Percentiles rank a stretch among this genome's conserved stretches.
Evolutionary conservation across 1,140 invertebrate species (phyloP).

Genomic region (Piezodorus guildinii): DNA sequence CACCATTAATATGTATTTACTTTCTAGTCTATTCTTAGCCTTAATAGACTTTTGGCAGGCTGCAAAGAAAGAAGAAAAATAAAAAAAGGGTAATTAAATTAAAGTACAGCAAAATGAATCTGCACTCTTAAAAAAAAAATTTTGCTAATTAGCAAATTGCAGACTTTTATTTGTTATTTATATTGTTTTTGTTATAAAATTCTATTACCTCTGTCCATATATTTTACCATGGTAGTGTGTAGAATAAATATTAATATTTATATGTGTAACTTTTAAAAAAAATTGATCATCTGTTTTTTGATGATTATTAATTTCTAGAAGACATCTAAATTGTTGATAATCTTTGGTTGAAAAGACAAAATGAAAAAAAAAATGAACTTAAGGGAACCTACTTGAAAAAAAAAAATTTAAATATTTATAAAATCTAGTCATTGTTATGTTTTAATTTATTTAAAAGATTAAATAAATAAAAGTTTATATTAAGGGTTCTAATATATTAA

Average conservation of each 20-base stretch:
- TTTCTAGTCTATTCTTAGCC: slow-evolving; percentile 10
- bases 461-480: no score
- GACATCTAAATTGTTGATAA: background rate
- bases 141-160: background rate
- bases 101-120: background rate
- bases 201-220: slow-evolving; percentile 13
- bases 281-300: background rate
- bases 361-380: background rate
- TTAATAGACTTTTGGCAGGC: slow-evolving; percentile 8
- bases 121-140: background rate
- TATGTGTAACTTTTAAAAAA: background rate
- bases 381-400: background rate
- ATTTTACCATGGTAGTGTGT: slow-evolving; percentile 1
- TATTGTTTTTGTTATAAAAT: slow-evolving; percentile 5
- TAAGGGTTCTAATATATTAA: no score
- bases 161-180: slow-evolving; percentile 12
- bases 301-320: background rate
- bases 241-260: background rate
- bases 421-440: slow-evolving; percentile 12
- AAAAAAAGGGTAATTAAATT: background rate
- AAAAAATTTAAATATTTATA: slow-evolving; percentile 3
- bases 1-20: slow-evolving; percentile 6
- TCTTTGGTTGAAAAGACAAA: background rate
- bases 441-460: slow-evolving; percentile 1
- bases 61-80: background rate